These are phyloP conservation scores for Schizaphis graminum DNA, from an alignment of 2,888 invertebrate species.

Conservation along the genomic window DNA sequence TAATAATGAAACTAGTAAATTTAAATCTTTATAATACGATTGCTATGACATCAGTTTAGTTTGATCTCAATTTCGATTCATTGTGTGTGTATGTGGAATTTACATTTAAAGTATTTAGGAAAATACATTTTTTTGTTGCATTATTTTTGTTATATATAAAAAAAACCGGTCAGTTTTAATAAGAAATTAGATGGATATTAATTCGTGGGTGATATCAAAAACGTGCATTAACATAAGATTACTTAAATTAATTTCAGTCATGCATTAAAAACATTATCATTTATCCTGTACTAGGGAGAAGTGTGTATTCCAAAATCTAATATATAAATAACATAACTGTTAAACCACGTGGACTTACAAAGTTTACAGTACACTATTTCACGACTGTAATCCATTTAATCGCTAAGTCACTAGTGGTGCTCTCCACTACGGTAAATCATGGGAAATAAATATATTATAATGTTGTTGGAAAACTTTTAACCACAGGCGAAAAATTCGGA, in stretches of 20 bases:
- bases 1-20: not conserved
- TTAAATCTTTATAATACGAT: not conserved
- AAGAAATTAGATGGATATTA: not conserved
- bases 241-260: conserved; percentile 12
- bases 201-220: not conserved
- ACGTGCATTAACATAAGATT: not conserved
- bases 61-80: not conserved
- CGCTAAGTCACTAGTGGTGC: not conserved
- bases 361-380: conserved; percentile 23
- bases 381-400: conserved; percentile 21
- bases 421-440: not conserved
- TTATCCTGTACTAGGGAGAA: not conserved
- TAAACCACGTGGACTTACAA: conserved; percentile 10
- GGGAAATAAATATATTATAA: not conserved
- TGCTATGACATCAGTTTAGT: not conserved
- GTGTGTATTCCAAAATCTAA: not conserved
- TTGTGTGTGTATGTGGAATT: not conserved
- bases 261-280: not conserved
- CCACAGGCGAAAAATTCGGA: not conserved
- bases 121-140: not conserved
- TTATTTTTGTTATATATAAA: not conserved
- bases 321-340: conserved; percentile 20
- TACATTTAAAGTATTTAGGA: not conserved
- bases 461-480: not conserved
- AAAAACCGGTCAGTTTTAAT: not conserved